Evolutionary conservation across 2,888 invertebrate species (phyloP).

Genomic region (Agrochola litura): DNA sequence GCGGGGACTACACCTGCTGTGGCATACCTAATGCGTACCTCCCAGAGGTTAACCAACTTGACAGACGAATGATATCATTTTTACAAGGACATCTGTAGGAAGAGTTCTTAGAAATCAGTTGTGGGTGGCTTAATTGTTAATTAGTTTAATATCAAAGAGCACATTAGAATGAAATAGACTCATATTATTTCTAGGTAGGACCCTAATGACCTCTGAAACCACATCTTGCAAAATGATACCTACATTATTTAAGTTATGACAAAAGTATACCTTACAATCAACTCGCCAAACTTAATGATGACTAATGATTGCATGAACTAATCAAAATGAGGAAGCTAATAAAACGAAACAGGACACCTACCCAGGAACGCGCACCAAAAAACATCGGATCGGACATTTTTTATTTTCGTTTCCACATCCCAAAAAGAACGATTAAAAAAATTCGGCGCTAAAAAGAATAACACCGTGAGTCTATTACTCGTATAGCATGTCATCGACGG

Average conservation of each 20-base stretch:
- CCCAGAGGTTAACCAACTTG: slow-evolving; percentile 28
- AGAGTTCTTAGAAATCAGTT: slow-evolving; percentile 30
- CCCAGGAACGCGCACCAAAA: slow-evolving; percentile 77
- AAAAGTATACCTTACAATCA: slow-evolving; percentile 62
- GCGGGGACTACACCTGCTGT: slow-evolving; percentile 74
- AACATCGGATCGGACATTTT: slow-evolving; percentile 79
- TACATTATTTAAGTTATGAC: slow-evolving; percentile 36
- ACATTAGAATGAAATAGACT: slow-evolving; percentile 25
- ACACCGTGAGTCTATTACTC: slow-evolving; percentile 89
- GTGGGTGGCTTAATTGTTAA: slow-evolving; percentile 16
- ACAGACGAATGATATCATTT: slow-evolving; percentile 19
- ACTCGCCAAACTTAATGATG: slow-evolving; percentile 68
- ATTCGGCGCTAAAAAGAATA: slow-evolving; percentile 89
- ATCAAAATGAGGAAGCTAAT: slow-evolving; percentile 78
- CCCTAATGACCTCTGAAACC: slow-evolving; percentile 30
- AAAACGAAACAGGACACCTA: slow-evolving; percentile 79
- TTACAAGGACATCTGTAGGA: slow-evolving; percentile 16
- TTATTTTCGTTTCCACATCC: slow-evolving; percentile 81
- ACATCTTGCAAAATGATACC: slow-evolving; percentile 39
- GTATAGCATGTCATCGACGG: slow-evolving; percentile 90
- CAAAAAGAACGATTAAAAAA: slow-evolving; percentile 83
- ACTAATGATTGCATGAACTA: slow-evolving; percentile 71
- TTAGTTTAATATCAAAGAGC: slow-evolving; percentile 25
- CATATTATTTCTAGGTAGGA: slow-evolving; percentile 32
- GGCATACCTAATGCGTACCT: slow-evolving; percentile 44